Evolutionary conservation across 1,140 invertebrate species (phyloP), one percentile per base, ranked within the genome.

Genomic region (Anadara kagoshimensis): DNA sequence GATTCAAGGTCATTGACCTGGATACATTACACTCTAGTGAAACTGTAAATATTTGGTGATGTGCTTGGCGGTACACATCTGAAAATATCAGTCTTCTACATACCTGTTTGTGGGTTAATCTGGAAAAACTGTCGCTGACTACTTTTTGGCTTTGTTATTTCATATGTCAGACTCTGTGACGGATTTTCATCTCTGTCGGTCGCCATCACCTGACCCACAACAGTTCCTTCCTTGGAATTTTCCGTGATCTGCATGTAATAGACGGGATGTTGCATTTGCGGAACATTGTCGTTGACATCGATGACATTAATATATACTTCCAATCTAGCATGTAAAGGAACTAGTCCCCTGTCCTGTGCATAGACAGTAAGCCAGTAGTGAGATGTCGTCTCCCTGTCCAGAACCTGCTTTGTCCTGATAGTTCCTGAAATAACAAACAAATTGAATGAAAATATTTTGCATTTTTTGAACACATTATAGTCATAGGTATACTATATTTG

Each of bases 351-450:
- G 89, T 98, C 97, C 84, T 95, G 93, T 1, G 97, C 97, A 85
- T 94, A 94, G 49, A 99, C 92, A 0, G 96, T 97, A 45, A 99
- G 89, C 97, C 97, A 99, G 88, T 97, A 98, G 85, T 94, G 93
- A 20, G 92, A 90, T 78, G 94, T 93, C 0, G 93, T 93, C 91
- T 99, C 97, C 20, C 96, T 92, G 88, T 99, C 97, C 76, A 99
- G 90, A 22, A 95, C 92, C 0, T 92, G 93, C 76, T 92, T 91
- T 0, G 96, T 98, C 56, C 93, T 92, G 66, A 99, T 95, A 53
- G 93, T 92, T 75, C 97, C 97, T 97, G 91, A 14, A 93, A 93
- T 66, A 86, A 83, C 68, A 53, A n/a, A 43, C 22, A 70, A 26
- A 43, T 53, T 54, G n/a, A 36, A 29, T 36, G 5, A 65, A 29